These are phyloP conservation scores for Tolmerus cingulatus DNA, from an alignment of 2,888 invertebrate genomes.

Conservation along the genomic window DNA sequence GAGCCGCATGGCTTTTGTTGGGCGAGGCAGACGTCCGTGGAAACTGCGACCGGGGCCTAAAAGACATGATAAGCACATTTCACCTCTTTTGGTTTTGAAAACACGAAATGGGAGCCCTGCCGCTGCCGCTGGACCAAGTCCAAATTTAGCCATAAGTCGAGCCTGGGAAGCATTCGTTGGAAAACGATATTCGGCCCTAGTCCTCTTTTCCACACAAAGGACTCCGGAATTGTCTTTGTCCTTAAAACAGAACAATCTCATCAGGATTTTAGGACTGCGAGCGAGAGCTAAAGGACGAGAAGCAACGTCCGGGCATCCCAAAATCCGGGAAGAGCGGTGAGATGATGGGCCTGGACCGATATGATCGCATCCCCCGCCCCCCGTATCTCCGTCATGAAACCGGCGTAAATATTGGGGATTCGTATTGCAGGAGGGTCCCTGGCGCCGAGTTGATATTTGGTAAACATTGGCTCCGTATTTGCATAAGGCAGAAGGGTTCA, in stretches of 20 bases:
- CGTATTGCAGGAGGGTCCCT: neutral
- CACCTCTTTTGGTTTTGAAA: neutral
- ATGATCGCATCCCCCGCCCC: neutral
- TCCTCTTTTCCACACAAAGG: neutral
- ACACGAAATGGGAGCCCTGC: neutral
- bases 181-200: neutral
- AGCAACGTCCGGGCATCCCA: neutral
- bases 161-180: neutral
- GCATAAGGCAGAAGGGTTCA: conserved; percentile 23
- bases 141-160: neutral
- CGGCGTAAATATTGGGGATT: neutral
- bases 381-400: neutral
- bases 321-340: neutral
- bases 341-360: neutral
- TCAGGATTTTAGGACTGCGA: neutral
- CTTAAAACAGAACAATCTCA: conserved; percentile 4
- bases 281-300: neutral
- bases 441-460: conserved; percentile 21
- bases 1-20: neutral
- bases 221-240: neutral
- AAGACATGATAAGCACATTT: neutral
- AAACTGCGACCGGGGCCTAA: neutral
- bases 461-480: conserved; percentile 31
- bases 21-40: neutral
- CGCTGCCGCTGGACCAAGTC: neutral